Conservation (phyloP, 2,113 vertebrate genomes). For the Mustela nigripes region DNA sequence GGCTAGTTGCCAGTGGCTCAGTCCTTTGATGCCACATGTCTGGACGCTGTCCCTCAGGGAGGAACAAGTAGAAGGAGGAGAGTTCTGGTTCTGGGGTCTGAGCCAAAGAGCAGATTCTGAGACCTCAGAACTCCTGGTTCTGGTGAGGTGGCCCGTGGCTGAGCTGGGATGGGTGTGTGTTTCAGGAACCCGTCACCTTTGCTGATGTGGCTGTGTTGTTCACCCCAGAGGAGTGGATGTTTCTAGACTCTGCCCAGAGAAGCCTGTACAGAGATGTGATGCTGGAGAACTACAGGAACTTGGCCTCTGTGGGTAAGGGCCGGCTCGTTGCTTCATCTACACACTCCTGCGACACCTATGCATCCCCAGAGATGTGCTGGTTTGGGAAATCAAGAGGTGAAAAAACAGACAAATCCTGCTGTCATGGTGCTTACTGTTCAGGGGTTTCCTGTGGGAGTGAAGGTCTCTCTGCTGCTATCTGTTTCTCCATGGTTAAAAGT, state of each 20-base stretch:
- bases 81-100: neutral
- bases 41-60: neutral
- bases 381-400: neutral
- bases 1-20: neutral
- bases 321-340: neutral
- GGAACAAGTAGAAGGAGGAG: neutral
- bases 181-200: conserved; percentile 71
- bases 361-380: neutral
- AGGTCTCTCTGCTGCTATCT: neutral
- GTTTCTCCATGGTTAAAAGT: neutral
- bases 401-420: neutral
- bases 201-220: conserved; percentile 73
- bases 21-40: neutral
- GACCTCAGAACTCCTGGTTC: neutral
- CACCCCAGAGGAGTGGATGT: conserved; percentile 72
- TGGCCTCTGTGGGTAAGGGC: conserved; percentile 69
- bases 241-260: conserved; percentile 68
- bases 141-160: neutral
- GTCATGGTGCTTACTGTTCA: neutral
- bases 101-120: neutral
- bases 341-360: rapidly evolving
- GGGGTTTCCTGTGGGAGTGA: neutral
- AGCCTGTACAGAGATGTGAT: conserved; percentile 73
- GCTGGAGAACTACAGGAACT: conserved; percentile 75
- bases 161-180: neutral